Evolutionary conservation across 2,888 invertebrate genomes (phyloP).

Genomic region (Apamea monoglypha): DNA sequence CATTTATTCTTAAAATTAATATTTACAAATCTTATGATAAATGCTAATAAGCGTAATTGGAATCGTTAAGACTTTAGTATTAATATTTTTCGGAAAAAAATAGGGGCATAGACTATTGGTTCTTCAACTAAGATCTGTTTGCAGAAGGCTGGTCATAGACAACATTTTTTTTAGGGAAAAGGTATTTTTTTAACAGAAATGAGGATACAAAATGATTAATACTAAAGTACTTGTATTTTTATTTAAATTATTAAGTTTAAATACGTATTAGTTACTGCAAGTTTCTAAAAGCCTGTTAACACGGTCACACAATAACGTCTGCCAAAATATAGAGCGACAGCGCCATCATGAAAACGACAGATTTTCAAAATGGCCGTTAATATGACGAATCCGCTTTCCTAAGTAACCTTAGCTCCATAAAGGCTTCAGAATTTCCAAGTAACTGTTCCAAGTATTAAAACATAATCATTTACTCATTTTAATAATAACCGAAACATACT

Average conservation of each 20-base stretch:
- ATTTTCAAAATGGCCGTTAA: neutral
- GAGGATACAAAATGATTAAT: conserved; percentile 42
- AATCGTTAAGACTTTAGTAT: conserved; percentile 50
- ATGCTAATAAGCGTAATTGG: conserved; percentile 64
- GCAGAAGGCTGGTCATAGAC: neutral
- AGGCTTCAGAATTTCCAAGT: conserved; percentile 6
- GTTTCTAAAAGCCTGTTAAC: neutral
- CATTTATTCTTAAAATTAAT: conserved; percentile 53
- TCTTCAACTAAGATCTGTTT: neutral
- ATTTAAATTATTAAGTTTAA: conserved; percentile 51
- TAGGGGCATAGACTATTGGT: neutral
- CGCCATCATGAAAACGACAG: neutral
- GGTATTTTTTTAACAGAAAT: neutral
- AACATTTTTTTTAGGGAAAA: neutral
- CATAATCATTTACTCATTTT: conserved; percentile 42
- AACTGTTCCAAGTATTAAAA: conserved; percentile 42
- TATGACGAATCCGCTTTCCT: neutral
- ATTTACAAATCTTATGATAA: conserved; percentile 63
- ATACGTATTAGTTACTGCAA: conserved; percentile 25
- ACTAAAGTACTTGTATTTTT: conserved; percentile 53
- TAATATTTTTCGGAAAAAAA: conserved; percentile 25
- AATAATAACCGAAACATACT: conserved; percentile 32
- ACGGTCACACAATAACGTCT: neutral
- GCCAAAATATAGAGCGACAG: neutral
- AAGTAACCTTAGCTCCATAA: neutral